Base-by-base conservation (phyloP, 2,888 invertebrate genomes). In the Maniola hyperantus region DNA sequence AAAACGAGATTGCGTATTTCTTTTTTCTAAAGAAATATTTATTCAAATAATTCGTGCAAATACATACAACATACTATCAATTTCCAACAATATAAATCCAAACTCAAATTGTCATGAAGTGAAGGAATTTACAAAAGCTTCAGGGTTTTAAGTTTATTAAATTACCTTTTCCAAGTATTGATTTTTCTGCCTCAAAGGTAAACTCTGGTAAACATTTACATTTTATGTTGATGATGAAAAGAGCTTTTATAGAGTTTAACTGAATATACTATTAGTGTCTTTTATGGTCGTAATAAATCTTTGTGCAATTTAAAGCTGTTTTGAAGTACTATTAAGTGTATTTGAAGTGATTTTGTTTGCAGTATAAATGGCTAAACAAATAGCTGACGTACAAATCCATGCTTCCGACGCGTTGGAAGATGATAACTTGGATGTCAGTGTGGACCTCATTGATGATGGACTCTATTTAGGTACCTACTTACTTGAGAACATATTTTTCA, bases 401-500 rank as follows among this genome's bases (percentile, higher is more conserved):
- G 88, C 88, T 1, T 69, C 82, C 0, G 85, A 85, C 7, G 72
- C 76, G 0, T 70, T 76, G 13, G 71, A 79, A 2, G 83, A 83
- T 57, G 78, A 80, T 50, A 75, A 79, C 66, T 68, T 87, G 18
- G 89, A 87, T 68, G 75, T 91, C 55, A 91, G 89, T 68, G 91
- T 91, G 13, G 88, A 91, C 68, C 80, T 81, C 13, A 90, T 92
- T 57, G 91, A 92, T 53, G 87, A 91, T 53, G 77, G 84, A 67
- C 75, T 91, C 7, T 91, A 87, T 71, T 78, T 92, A 72, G 91
- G 91, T 84, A 75, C 71, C 77, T 65, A 62, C 34, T 6, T 65
- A 33, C 18, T 26, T 33, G 6, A n/a, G n/a, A n/a, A n/a, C n/a
- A n/a, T n/a, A 6, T 15, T 15, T 46, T 39, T 20, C 26, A 10